Percentiles rank a stretch among this genome's conserved stretches.
Conservation (phyloP, 2,797 vertebrate genomes). For the Poecilia picta region DNA sequence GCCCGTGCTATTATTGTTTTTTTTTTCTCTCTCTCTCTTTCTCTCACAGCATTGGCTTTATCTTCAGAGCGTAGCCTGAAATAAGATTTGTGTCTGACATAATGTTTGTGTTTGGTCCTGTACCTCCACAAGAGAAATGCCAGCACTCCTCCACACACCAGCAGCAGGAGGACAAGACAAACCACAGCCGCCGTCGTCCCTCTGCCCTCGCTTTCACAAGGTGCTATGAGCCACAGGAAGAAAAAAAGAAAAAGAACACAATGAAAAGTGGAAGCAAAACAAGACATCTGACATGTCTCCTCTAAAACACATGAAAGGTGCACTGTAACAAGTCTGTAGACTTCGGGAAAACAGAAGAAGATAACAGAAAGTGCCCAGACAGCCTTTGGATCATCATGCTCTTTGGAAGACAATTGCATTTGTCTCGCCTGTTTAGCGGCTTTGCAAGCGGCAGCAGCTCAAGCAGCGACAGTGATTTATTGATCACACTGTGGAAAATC, state of each 20-base stretch:
- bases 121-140: constrained; percentile 80
- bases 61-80: constrained; percentile 48
- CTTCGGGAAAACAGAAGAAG: constrained; percentile 15
- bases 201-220: constrained; percentile 63
- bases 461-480: constrained; percentile 53
- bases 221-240: constrained; percentile 60
- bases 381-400: constrained; percentile 39
- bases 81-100: constrained; percentile 47
- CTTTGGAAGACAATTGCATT: constrained; percentile 55
- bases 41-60: constrained; percentile 19
- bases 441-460: constrained; percentile 28
- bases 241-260: constrained; percentile 13
- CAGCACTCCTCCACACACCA: constrained; percentile 62
- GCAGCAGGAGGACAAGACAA: constrained; percentile 70
- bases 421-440: constrained; percentile 61
- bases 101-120: constrained; percentile 26
- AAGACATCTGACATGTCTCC: constrained; percentile 30
- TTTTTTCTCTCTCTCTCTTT: not conserved
- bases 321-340: constrained; percentile 14
- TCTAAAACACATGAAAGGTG: constrained; percentile 18
- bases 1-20: not conserved
- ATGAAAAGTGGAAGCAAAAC: constrained; percentile 4
- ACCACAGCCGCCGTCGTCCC: constrained; percentile 55
- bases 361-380: constrained; percentile 26
- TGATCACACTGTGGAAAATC: constrained; percentile 57